These are phyloP conservation scores for Pogonocherus hispidulus DNA, from an alignment of 2,888 invertebrate genomes.

Conservation along the genomic window DNA sequence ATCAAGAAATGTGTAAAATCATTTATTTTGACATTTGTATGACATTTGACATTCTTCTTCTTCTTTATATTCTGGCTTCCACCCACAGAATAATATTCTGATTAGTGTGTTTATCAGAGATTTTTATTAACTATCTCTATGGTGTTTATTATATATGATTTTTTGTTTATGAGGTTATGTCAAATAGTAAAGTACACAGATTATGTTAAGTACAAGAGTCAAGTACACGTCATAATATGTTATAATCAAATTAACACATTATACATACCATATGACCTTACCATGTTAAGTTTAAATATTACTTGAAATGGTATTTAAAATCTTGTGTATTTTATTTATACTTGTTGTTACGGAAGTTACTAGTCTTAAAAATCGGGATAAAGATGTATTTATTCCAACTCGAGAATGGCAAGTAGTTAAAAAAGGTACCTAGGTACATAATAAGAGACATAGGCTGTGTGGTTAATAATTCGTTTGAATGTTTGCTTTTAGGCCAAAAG, in stretches of 20 bases:
- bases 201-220: too few species aligned
- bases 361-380: conserved; percentile 41
- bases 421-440: conserved; percentile 69
- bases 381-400: conserved; percentile 72
- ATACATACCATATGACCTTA: not conserved
- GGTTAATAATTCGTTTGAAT: not conserved
- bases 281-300: not conserved
- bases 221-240: too few species aligned
- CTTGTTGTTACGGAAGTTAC: conserved; percentile 18
- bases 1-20: conserved; percentile 42
- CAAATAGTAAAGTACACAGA: too few species aligned
- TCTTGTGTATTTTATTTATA: conserved; percentile 33
- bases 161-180: too few species aligned
- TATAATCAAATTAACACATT: too few species aligned
- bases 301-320: conserved; percentile 21
- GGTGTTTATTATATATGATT: too few species aligned
- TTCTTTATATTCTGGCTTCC: too few species aligned
- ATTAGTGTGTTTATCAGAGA: too few species aligned
- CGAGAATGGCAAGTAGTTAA: conserved; percentile 76
- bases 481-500: conserved; percentile 72
- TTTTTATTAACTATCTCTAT: too few species aligned
- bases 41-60: not conserved
- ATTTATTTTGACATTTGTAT: conserved; percentile 41
- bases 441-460: not conserved
- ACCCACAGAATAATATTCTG: too few species aligned